Evolutionary conservation across 2,797 vertebrate species (phyloP).

Genomic region (Pterois miles): DNA sequence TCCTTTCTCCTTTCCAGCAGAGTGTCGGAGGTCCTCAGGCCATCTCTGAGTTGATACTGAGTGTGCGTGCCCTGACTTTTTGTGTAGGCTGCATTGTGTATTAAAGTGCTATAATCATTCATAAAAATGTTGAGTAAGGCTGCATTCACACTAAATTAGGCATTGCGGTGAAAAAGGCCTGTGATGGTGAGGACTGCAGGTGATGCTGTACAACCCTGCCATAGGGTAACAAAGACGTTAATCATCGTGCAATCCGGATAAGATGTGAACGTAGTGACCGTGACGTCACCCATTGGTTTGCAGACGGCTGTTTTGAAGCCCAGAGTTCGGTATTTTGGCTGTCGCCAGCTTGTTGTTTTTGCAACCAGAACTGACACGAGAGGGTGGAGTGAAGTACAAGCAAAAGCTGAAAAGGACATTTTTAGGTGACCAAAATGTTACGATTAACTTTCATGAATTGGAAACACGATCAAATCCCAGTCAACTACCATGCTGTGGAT

Average conservation of each 20-base stretch:
- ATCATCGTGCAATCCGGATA: neutral
- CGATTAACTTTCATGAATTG: no score
- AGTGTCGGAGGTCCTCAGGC: neutral
- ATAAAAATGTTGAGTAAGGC: constrained; percentile 13
- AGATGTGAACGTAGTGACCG: no score
- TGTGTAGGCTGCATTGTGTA: neutral
- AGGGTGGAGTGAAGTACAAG: no score
- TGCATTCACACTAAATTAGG: neutral
- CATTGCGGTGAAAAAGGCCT: neutral
- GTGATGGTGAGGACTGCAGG: no score
- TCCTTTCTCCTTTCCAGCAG: neutral
- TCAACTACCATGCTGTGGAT: no score
- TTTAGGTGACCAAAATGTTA: no score
- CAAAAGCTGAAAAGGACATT: no score
- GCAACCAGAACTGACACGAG: no score
- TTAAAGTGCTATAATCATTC: neutral
- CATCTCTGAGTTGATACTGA: neutral
- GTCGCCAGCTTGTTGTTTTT: rapidly evolving
- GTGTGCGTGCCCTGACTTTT: neutral
- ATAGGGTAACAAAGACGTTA: neutral
- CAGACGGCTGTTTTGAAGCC: no score
- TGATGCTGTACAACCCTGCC: neutral
- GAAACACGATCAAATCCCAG: no score
- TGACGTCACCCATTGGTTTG: no score
- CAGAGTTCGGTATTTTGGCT: no score